phyloP scores from a whole-genome alignment of 2,797 vertebrate genomes.

The Falco cherrug region DNA sequence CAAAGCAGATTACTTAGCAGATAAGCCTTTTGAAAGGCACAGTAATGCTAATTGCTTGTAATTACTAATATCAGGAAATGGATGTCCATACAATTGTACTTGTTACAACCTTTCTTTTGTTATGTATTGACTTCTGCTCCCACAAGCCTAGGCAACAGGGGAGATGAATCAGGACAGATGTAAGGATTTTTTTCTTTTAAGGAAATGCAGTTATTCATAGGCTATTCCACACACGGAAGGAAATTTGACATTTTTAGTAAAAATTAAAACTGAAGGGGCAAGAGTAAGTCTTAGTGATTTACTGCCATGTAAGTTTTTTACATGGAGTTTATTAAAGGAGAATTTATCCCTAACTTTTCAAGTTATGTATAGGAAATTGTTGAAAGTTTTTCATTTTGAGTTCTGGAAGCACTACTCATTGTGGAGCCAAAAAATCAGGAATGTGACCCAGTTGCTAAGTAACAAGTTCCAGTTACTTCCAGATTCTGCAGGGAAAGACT shows the following conservation, averaged over 20 bases:
- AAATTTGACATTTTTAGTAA: background rate
- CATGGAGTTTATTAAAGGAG: slow-evolving; percentile 3
- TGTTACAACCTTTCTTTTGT: background rate
- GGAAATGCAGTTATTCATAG: background rate
- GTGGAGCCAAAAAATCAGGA: slow-evolving; percentile 47
- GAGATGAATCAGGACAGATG: background rate
- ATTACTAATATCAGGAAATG: background rate
- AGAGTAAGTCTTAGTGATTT: slow-evolving; percentile 30
- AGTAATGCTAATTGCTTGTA: background rate
- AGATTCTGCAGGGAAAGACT: slow-evolving; percentile 33
- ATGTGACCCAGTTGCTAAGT: slow-evolving; percentile 64
- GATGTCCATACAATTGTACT: background rate
- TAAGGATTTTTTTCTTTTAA: background rate
- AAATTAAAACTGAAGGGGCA: background rate
- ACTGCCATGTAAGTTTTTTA: background rate
- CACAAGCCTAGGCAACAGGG: background rate
- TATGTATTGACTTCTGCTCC: background rate
- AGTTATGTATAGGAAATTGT: background rate
- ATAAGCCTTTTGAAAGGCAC: background rate
- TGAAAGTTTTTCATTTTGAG: slow-evolving; percentile 29
- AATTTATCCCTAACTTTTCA: slow-evolving; percentile 28
- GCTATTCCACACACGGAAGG: background rate
- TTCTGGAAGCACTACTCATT: slow-evolving; percentile 20
- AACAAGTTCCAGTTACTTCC: slow-evolving; percentile 43
- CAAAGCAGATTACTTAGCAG: background rate